These are phyloP conservation scores for Melipona quadrifasciata DNA, from an alignment of 1,140 invertebrate genomes.

Conservation along the genomic window DNA sequence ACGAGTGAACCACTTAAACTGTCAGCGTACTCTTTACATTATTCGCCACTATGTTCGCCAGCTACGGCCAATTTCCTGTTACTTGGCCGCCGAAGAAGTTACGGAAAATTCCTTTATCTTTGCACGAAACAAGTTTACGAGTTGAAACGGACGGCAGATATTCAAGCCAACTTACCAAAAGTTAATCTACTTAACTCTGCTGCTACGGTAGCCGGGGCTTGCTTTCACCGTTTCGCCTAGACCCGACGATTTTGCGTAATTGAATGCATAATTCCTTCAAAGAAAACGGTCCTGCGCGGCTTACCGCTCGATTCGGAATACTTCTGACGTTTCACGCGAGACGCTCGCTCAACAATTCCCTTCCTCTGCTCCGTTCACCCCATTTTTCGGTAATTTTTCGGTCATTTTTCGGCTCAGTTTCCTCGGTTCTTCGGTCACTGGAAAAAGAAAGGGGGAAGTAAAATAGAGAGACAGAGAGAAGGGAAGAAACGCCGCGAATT, in stretches of 20 bases:
- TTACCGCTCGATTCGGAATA: conserved; percentile 11
- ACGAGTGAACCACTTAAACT: not conserved
- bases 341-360: conserved; percentile 5
- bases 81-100: not conserved
- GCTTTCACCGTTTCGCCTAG: conserved; percentile 6
- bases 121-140: conserved; percentile 8
- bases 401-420: not conserved
- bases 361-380: not conserved
- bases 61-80: not conserved
- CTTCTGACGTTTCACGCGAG: not conserved
- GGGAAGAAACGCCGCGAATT: not conserved
- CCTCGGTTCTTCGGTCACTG: too few relatives aligned
- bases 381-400: too few relatives aligned
- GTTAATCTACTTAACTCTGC: conserved; percentile 29
- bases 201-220: not conserved
- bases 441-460: not conserved
- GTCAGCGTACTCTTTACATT: not conserved
- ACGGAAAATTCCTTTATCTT: conserved; percentile 18
- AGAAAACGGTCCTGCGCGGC: conserved; percentile 5
- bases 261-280: conserved; percentile 17
- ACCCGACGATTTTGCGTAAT: conserved; percentile 4
- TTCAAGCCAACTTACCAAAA: conserved; percentile 11
- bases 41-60: not conserved
- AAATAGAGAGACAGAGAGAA: not conserved
- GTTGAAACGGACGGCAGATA: not conserved